These are phyloP conservation scores for Taurulus bubalis DNA, from an alignment of 2,113 vertebrate species.

Conservation along the genomic window DNA sequence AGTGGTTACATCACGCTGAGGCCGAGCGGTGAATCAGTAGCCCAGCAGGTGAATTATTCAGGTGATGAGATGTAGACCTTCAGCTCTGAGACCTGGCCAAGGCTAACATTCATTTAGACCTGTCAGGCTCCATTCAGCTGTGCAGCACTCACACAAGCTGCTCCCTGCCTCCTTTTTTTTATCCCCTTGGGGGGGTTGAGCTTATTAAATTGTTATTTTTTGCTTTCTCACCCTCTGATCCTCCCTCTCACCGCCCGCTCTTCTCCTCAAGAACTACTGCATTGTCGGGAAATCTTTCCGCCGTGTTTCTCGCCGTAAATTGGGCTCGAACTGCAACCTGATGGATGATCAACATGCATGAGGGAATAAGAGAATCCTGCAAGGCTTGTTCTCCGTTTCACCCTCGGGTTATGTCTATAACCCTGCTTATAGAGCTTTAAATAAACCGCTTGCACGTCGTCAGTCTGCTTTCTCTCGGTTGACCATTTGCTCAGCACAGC, in stretches of 20 bases:
- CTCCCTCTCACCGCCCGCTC: neutral
- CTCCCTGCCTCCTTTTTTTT: slow-evolving; percentile 27
- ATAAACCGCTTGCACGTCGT: slow-evolving; percentile 13
- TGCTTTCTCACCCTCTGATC: slow-evolving; percentile 58
- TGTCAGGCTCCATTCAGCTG: slow-evolving; percentile 65
- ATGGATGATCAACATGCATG: slow-evolving; percentile 30
- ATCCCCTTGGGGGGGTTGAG: slow-evolving; percentile 37
- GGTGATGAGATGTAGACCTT: slow-evolving; percentile 77
- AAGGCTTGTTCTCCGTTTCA: slow-evolving; percentile 2
- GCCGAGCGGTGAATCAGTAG: slow-evolving; percentile 44
- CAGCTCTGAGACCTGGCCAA: slow-evolving; percentile 64
- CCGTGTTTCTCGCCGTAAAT: slow-evolving; percentile 29
- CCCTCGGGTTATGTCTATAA: neutral
- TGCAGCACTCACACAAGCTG: slow-evolving; percentile 53
- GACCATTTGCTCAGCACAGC: neutral
- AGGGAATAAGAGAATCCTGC: slow-evolving; percentile 18
- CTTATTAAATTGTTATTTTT: slow-evolving; percentile 63
- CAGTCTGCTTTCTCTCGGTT: neutral
- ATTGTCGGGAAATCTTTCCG: slow-evolving; percentile 18
- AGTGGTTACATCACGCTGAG: slow-evolving; percentile 39
- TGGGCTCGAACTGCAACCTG: slow-evolving; percentile 16
- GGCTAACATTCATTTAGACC: slow-evolving; percentile 76
- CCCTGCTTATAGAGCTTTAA: neutral
- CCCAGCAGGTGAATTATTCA: slow-evolving; percentile 76
- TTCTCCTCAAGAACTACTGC: slow-evolving; percentile 18